Evolutionary conservation across 2,888 invertebrate species (phyloP), one percentile per base, ranked within the genome.

Genomic region (Trisateles emortualis): DNA sequence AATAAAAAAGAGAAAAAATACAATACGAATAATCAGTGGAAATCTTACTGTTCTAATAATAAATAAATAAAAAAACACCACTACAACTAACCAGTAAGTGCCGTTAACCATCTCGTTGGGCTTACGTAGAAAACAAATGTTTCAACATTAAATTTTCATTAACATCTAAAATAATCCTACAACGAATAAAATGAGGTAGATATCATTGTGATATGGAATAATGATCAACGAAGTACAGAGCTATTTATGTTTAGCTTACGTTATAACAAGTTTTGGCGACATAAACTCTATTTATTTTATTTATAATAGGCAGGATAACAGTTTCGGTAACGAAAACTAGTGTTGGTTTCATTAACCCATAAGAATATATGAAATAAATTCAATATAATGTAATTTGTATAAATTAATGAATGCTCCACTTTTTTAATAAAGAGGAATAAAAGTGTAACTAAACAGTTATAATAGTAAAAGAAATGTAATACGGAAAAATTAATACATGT

Each of bases 101-200:
- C 57, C 54, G 55, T 64, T 38, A 52, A 72, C 74, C 59, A 69
- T 67, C 53, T 84, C 85, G 84, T 78, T 83, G 85, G 87, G 84
- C 72, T 72, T 56, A 57, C 68, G 69, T 71, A 75, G 62, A 62
- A 63, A 61, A 68, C 64, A 70, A 73, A 73, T 64, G 64, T 72
- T 62, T 76, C 67, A 85, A 84, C 80, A 81, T 81, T 76, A 73
- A 79, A 76, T 70, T 77, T 81, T 84, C 69, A 77, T 79, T 84
- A 88, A 84, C 76, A 82, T 81, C 84, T 88, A 87, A 87, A 87
- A 79, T 79, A 86, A 88, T 71, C 89, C 87, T 90, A 88, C 78
- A 85, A 86, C 85, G 82, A 87, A 87, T 83, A 86, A 89, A 90
- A 90, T 92, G 92, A 92, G 92, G 92, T 92, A 92, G 92, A 89